phyloP scores from a whole-genome alignment of 2,113 vertebrate species.

The Rhodinocichla rosea region DNA sequence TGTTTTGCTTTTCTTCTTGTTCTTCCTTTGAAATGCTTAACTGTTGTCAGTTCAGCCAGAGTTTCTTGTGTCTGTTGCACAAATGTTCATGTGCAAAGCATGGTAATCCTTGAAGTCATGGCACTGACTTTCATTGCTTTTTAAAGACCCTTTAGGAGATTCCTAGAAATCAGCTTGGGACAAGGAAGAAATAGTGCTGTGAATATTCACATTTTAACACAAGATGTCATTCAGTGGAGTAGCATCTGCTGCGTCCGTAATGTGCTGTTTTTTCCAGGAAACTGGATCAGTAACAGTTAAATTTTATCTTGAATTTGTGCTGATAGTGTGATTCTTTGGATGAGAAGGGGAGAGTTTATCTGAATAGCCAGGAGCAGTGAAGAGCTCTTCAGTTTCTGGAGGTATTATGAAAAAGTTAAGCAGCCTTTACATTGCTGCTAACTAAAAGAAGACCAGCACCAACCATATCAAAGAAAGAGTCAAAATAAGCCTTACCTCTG shows the following conservation, averaged over 20 bases:
- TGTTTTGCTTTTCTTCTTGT: neutral
- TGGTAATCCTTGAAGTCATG: slow-evolving; percentile 7
- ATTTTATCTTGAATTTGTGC: slow-evolving; percentile 31
- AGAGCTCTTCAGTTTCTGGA: neutral
- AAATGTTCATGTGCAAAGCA: neutral
- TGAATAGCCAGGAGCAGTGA: neutral
- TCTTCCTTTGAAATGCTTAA: neutral
- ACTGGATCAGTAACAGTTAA: neutral
- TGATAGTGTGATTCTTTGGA: neutral
- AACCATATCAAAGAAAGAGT: neutral
- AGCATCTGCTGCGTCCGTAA: slow-evolving; percentile 25
- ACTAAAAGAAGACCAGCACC: neutral
- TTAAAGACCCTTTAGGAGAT: neutral
- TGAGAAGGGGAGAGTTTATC: neutral
- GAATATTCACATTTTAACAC: neutral
- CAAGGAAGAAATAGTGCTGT: neutral
- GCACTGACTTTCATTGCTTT: neutral
- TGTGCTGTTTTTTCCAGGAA: neutral
- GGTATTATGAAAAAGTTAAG: neutral
- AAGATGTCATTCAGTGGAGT: neutral
- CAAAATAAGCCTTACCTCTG: neutral
- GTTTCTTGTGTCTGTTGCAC: neutral
- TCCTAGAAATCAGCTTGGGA: slow-evolving; percentile 7
- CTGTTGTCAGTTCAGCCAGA: neutral
- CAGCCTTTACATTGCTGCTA: neutral